phyloP scores from a whole-genome alignment of 37 sponge, comb jelly and placozoan species.

The Tethya wilhelma region DNA sequence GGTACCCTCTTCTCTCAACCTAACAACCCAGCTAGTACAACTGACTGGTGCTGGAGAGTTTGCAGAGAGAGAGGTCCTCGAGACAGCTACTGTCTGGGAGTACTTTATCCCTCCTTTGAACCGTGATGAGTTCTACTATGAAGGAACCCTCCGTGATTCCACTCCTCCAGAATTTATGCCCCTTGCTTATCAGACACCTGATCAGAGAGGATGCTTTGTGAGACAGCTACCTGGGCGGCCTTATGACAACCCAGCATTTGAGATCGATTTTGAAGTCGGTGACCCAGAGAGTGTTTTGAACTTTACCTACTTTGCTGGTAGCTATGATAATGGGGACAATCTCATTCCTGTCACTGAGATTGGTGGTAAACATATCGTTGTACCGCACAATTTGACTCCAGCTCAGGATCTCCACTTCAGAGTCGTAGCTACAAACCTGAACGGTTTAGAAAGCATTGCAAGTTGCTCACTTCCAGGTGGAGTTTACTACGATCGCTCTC shows the following conservation, averaged over 20 bases:
- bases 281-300: constrained; percentile 52
- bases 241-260: constrained; percentile 69
- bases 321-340: constrained; percentile 10
- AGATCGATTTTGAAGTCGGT: constrained; percentile 46
- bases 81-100: constrained; percentile 48
- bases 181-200: constrained; percentile 12
- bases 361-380: constrained; percentile 32
- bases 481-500: constrained; percentile 57
- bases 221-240: constrained; percentile 59
- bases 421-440: constrained; percentile 40
- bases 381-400: constrained; percentile 34
- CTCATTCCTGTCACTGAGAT: constrained; percentile 24
- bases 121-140: constrained; percentile 59
- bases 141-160: constrained; percentile 36
- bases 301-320: constrained; percentile 30
- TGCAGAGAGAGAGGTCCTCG: constrained; percentile 45
- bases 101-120: constrained; percentile 72
- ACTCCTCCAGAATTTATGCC: constrained; percentile 49
- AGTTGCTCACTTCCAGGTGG: constrained; percentile 24
- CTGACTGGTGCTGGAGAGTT: constrained; percentile 49
- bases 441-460: constrained; percentile 27
- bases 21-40: constrained; percentile 58
- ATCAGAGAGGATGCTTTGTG: constrained; percentile 48
- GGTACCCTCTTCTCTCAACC: constrained; percentile 49
- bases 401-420: constrained; percentile 18